These are phyloP conservation scores for Podarcis lilfordi DNA, from an alignment of 2,797 vertebrate species.

Conservation along the genomic window DNA sequence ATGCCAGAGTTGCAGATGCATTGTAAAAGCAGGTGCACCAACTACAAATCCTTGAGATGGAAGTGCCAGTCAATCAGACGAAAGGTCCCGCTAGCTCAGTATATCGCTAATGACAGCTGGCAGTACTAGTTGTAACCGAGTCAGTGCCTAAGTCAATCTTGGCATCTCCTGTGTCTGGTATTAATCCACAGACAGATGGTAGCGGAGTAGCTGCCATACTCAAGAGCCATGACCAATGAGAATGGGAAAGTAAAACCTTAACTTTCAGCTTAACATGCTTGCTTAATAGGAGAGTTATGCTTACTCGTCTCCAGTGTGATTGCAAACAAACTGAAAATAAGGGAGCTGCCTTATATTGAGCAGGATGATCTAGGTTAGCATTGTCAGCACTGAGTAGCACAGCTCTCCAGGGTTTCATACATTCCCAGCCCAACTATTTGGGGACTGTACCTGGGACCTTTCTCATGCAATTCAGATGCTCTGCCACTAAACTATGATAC, in stretches of 20 bases:
- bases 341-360: no score
- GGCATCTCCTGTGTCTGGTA: background rate
- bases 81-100: background rate
- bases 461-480: background rate
- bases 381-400: no score
- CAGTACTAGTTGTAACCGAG: background rate
- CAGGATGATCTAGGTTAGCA: no score
- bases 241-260: background rate
- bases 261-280: background rate
- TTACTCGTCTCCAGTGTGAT: no score
- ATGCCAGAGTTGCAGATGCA: background rate
- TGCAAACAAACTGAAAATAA: no score
- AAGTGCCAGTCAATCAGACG: background rate
- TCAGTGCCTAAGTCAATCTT: background rate
- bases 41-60: background rate
- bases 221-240: background rate
- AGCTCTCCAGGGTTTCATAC: no score
- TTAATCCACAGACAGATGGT: background rate
- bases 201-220: background rate
- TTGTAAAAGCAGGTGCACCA: background rate
- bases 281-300: background rate
- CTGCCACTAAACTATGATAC: background rate
- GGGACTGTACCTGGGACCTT: no score
- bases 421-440: no score
- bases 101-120: constrained; percentile 9